Conservation (phyloP, 2,888 invertebrate genomes). For the Apoda limacodes region DNA sequence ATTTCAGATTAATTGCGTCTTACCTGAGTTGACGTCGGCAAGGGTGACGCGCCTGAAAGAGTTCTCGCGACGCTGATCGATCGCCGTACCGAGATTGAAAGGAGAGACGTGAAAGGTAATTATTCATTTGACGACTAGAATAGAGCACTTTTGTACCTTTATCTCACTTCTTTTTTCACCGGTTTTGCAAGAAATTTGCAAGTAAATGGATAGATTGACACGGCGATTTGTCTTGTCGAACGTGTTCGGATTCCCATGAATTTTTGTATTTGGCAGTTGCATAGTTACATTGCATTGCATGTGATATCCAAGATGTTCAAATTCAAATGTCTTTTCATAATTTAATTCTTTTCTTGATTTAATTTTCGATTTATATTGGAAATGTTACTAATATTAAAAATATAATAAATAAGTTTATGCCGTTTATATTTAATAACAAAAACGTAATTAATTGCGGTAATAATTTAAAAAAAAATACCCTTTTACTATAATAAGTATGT, state of each 20-base stretch:
- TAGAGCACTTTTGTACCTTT: slow-evolving; percentile 69
- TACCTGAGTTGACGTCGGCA: slow-evolving; percentile 58
- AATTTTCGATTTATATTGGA: no score
- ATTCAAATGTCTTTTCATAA: no score
- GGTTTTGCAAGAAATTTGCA: slow-evolving; percentile 67
- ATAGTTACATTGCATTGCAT: no score
- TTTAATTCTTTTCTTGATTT: no score
- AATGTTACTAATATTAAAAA: no score
- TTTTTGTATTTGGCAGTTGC: no score
- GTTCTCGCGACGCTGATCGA: slow-evolving; percentile 66
- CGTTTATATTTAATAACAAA: no score
- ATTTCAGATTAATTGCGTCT: slow-evolving; percentile 68
- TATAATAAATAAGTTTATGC: no score
- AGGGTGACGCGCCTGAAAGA: slow-evolving; percentile 66
- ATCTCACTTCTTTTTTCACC: slow-evolving; percentile 59
- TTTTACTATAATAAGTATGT: no score
- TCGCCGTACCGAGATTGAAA: slow-evolving; percentile 64
- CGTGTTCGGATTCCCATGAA: slow-evolving; percentile 52
- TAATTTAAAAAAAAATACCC: no score
- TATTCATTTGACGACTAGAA: slow-evolving; percentile 70
- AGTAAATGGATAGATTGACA: slow-evolving; percentile 64
- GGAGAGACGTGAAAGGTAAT: slow-evolving; percentile 67
- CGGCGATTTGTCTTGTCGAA: slow-evolving; percentile 58
- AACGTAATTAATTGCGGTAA: no score
- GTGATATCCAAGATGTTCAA: no score